Conservation (phyloP, 2,113 vertebrate species). For the Leptocoma aspasia region DNA sequence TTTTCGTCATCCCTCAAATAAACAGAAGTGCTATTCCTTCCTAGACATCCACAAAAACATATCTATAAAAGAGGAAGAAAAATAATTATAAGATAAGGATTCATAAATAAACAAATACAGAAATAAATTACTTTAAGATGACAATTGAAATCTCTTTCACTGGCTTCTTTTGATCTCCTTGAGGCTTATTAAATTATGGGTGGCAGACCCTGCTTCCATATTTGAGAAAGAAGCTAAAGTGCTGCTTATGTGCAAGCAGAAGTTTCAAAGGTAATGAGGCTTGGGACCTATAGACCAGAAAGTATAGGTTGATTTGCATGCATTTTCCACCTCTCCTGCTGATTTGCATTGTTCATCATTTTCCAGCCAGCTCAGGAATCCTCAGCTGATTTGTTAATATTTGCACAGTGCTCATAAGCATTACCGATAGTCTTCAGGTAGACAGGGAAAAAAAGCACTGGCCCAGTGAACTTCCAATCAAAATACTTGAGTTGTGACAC, state of each 20-base stretch:
- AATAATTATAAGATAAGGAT: neutral
- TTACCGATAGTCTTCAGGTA: neutral
- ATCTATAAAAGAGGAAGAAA: neutral
- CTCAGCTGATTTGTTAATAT: conserved; percentile 45
- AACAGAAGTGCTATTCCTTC: neutral
- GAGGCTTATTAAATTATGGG: conserved; percentile 19
- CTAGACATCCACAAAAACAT: neutral
- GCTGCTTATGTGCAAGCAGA: neutral
- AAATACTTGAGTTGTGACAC: neutral
- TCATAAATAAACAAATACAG: conserved; percentile 17
- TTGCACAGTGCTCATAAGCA: neutral
- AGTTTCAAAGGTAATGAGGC: conserved; percentile 61
- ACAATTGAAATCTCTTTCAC: neutral
- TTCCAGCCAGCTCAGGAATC: conserved; percentile 26
- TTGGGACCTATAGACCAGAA: conserved; percentile 44
- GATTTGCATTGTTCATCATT: conserved; percentile 53
- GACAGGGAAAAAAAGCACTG: neutral
- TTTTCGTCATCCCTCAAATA: neutral
- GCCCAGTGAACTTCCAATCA: neutral
- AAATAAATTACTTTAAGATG: conserved; percentile 11
- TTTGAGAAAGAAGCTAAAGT: neutral
- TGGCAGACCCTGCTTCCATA: neutral
- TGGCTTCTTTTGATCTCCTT: conserved; percentile 31
- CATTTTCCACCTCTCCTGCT: conserved; percentile 28
- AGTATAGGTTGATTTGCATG: conserved; percentile 47